These are phyloP conservation scores for Ephialtes manifestator DNA, from an alignment of 2,888 invertebrate genomes.

Conservation along the genomic window DNA sequence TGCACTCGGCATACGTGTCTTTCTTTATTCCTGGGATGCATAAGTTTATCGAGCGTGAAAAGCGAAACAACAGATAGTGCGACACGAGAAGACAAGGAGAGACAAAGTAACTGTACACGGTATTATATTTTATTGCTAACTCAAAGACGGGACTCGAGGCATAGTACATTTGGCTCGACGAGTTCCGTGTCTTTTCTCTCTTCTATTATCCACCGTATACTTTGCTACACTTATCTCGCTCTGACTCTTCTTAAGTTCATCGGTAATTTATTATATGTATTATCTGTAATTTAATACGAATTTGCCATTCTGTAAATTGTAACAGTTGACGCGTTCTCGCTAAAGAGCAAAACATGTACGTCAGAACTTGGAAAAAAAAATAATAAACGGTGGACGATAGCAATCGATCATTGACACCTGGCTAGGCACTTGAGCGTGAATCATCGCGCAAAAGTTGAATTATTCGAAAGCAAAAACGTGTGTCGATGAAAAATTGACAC, in stretches of 20 bases:
- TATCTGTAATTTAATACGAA: constrained; percentile 50
- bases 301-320: constrained; percentile 41
- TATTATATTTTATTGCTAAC: constrained; percentile 72
- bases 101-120: constrained; percentile 70
- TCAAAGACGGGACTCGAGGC: constrained; percentile 70
- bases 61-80: constrained; percentile 50
- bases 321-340: constrained; percentile 18
- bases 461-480: background rate
- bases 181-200: constrained; percentile 58
- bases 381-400: constrained; percentile 32
- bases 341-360: background rate
- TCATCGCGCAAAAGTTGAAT: constrained; percentile 33
- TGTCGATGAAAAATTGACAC: background rate
- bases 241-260: constrained; percentile 10
- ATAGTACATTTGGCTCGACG: constrained; percentile 67
- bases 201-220: constrained; percentile 12
- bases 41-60: constrained; percentile 72
- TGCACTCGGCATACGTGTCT: constrained; percentile 43
- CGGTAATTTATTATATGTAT: constrained; percentile 41
- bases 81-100: constrained; percentile 57
- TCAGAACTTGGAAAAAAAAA: constrained; percentile 33
- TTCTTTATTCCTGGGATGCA: constrained; percentile 62
- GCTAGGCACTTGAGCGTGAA: constrained; percentile 28
- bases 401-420: constrained; percentile 55
- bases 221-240: constrained; percentile 11